Evolutionary conservation across 2,797 vertebrate species (phyloP).

Genomic region (Lophotriccus pileatus): DNA sequence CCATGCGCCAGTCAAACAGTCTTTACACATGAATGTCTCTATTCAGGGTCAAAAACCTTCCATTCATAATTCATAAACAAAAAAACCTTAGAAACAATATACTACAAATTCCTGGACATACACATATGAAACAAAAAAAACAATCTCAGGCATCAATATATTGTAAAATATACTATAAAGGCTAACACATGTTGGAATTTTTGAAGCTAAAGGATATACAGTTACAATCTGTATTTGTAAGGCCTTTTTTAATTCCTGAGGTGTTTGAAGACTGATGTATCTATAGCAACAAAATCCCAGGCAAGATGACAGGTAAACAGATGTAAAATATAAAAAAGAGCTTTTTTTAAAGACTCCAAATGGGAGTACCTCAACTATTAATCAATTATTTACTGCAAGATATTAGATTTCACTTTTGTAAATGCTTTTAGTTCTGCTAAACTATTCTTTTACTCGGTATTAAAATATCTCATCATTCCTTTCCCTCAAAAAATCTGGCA

Average conservation of each 20-base stretch:
- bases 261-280: not conserved
- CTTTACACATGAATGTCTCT: constrained; percentile 69
- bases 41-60: constrained; percentile 46
- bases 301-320: not conserved
- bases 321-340: not conserved
- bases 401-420: not conserved
- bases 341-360: not conserved
- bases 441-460: not conserved
- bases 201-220: not conserved
- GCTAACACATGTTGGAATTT: not conserved
- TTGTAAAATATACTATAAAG: not conserved
- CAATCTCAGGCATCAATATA: not conserved
- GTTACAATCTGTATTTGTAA: not conserved
- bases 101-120: constrained; percentile 22
- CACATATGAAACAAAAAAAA: not conserved
- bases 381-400: not conserved
- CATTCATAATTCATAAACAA: constrained; percentile 61
- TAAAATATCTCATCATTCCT: not conserved
- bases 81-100: not conserved
- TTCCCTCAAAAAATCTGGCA: not conserved
- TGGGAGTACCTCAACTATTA: not conserved
- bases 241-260: not conserved
- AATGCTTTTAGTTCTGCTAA: not conserved
- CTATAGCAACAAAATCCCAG: not conserved
- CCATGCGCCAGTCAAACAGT: constrained; percentile 45